Percentiles rank a stretch among this genome's conserved stretches.
phyloP scores from a whole-genome alignment of 2,113 vertebrate species.

The Romanogobio albipinnatus region DNA sequence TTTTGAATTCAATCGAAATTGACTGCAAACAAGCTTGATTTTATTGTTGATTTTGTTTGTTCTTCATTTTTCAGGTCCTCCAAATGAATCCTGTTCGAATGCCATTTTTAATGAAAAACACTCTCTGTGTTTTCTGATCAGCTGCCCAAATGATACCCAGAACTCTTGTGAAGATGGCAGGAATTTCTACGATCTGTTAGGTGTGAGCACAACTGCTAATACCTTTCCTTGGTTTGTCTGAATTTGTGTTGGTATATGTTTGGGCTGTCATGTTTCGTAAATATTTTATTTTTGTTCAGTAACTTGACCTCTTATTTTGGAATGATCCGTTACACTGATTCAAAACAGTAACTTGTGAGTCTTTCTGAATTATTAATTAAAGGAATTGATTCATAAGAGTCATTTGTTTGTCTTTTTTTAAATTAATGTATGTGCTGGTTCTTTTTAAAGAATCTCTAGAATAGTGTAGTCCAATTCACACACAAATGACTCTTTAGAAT shows the following conservation, averaged over 20 bases:
- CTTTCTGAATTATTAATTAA: not conserved
- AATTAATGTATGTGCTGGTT: no score
- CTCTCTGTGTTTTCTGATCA: conserved; percentile 34
- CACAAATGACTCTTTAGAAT: no score
- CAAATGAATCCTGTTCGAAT: not conserved
- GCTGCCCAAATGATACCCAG: not conserved
- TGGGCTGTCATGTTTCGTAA: not conserved
- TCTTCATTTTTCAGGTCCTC: conserved; percentile 35
- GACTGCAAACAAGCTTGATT: not conserved
- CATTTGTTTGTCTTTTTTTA: no score
- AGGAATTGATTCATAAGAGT: no score
- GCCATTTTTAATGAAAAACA: not conserved
- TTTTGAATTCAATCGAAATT: not conserved
- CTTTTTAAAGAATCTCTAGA: no score
- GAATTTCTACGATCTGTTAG: not conserved
- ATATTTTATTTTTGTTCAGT: not conserved
- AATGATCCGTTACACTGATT: not conserved
- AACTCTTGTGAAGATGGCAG: conserved; percentile 22
- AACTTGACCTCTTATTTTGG: not conserved
- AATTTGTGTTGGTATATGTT: not conserved
- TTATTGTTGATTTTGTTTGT: not conserved
- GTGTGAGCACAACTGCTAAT: not conserved
- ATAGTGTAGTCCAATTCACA: no score
- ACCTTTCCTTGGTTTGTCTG: not conserved
- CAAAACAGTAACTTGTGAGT: not conserved